Conservation (phyloP, 2,113 vertebrate genomes). For the Archocentrus centrarchus region DNA sequence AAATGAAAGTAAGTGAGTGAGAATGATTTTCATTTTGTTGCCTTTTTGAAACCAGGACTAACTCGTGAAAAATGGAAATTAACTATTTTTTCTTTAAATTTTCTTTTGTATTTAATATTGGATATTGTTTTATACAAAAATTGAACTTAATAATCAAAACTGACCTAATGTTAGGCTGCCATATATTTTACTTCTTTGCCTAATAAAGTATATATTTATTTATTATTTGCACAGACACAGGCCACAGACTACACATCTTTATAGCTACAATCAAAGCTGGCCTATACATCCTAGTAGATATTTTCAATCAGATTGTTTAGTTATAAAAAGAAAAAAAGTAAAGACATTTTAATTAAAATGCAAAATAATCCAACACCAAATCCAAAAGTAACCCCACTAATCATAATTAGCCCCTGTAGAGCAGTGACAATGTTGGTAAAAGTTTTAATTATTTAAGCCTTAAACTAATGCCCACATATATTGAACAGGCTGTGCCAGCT, state of each 20-base stretch:
- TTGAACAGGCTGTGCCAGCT: not conserved
- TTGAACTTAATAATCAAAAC: not conserved
- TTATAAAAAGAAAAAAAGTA: too few relatives aligned
- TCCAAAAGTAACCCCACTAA: not conserved
- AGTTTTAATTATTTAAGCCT: not conserved
- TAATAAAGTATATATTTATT: not conserved
- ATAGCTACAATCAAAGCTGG: not conserved
- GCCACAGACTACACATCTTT: not conserved
- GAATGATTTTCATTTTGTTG: not conserved
- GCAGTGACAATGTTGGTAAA: not conserved
- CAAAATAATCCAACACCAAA: not conserved
- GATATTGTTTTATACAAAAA: not conserved
- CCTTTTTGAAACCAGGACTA: not conserved
- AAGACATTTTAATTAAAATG: not conserved
- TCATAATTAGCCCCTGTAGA: not conserved
- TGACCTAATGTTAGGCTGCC: not conserved
- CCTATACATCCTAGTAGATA: not conserved
- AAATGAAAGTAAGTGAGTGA: not conserved
- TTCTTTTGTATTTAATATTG: not conserved
- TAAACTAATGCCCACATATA: not conserved
- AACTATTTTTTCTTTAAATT: not conserved
- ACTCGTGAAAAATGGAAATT: not conserved
- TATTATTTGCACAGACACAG: not conserved
- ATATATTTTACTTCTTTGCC: not conserved
- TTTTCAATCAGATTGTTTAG: not conserved